Percentiles rank a stretch among this genome's conserved stretches.
Conservation (phyloP, 2,113 vertebrate genomes). For the Aptenodytes forsteri region DNA sequence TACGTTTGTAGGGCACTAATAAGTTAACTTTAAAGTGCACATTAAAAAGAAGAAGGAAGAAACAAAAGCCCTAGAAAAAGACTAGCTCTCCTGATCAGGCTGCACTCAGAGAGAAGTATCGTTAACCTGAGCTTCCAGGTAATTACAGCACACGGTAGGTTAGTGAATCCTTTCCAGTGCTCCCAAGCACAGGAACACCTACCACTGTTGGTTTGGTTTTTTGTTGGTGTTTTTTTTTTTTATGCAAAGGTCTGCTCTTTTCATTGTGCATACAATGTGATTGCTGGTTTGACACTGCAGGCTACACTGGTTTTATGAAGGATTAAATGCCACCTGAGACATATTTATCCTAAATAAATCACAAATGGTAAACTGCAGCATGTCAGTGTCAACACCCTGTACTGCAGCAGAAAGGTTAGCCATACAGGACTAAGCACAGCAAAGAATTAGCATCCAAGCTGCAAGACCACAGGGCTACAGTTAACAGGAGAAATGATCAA, state of each 20-base stretch:
- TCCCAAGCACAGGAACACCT: constrained; percentile 61
- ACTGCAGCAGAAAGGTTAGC: constrained; percentile 78
- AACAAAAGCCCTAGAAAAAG: neutral
- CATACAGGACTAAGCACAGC: constrained; percentile 63
- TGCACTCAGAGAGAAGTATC: neutral
- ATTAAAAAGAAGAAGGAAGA: neutral
- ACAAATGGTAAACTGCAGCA: constrained; percentile 78
- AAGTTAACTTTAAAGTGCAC: constrained; percentile 31
- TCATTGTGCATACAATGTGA: constrained; percentile 75
- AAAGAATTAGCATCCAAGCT: constrained; percentile 72
- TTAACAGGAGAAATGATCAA: constrained; percentile 64
- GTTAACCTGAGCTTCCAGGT: constrained; percentile 58
- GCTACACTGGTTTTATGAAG: constrained; percentile 82
- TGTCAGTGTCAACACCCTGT: constrained; percentile 79
- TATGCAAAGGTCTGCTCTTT: constrained; percentile 79
- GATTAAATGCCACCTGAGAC: constrained; percentile 85
- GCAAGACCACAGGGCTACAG: constrained; percentile 59
- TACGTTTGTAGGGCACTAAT: neutral
- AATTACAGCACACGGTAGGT: constrained; percentile 48
- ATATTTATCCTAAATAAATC: constrained; percentile 83
- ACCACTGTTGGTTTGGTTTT: neutral
- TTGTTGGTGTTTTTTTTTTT: neutral
- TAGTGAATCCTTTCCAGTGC: constrained; percentile 20
- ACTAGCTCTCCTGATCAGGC: neutral
- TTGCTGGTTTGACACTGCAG: constrained; percentile 82